phyloP scores from a whole-genome alignment of 2,888 invertebrate species.

The Callinectes sapidus region DNA sequence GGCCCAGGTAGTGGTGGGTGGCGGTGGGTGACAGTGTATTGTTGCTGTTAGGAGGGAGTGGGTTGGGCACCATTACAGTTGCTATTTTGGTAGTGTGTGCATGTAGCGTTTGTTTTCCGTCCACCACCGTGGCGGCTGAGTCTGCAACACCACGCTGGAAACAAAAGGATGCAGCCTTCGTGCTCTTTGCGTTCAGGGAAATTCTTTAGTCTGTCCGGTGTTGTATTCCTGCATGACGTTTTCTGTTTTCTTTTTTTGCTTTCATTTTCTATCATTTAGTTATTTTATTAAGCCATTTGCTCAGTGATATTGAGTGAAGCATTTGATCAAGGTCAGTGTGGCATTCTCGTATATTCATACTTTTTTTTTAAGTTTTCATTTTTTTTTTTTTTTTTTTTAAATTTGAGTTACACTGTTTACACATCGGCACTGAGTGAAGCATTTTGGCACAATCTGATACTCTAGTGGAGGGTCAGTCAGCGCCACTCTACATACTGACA shows the following conservation, averaged over 20 bases:
- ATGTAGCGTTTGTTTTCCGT: background rate
- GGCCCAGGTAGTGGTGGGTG: background rate
- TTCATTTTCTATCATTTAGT: background rate
- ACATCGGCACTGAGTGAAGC: background rate
- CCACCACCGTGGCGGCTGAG: background rate
- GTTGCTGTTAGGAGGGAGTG: background rate
- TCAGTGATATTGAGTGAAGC: too few relatives aligned
- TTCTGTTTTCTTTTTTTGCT: background rate
- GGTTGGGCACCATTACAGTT: background rate
- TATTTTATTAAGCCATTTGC: too few relatives aligned
- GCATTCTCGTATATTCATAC: too few relatives aligned
- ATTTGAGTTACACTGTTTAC: background rate
- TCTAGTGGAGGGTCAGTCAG: background rate
- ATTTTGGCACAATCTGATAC: constrained; percentile 6
- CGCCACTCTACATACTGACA: background rate
- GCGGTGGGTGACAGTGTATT: background rate
- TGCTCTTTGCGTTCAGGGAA: background rate
- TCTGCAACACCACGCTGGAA: background rate
- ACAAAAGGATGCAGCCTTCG: background rate
- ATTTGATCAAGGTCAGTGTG: too few relatives aligned
- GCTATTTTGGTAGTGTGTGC: background rate
- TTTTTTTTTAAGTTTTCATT: background rate
- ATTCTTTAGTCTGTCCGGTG: background rate
- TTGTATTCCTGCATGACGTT: background rate
- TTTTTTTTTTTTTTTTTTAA: background rate